Conservation (phyloP, 2,797 vertebrate species). For the Urocyon cinereoargenteus region DNA sequence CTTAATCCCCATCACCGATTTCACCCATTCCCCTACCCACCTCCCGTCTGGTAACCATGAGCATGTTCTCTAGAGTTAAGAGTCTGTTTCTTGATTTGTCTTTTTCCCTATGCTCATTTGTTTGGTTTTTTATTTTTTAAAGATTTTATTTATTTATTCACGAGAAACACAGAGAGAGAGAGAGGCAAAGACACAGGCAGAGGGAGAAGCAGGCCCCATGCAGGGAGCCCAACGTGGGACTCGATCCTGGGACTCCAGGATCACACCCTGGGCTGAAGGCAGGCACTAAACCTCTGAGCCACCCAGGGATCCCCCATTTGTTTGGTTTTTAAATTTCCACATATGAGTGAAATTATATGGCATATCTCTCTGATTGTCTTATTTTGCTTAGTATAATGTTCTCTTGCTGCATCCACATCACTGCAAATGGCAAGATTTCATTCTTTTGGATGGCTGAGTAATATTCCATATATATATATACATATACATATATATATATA, state of each 20-base stretch:
- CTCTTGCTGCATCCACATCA: neutral
- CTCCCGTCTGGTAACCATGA: neutral
- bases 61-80: neutral
- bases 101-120: neutral
- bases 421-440: neutral
- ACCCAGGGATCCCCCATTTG: neutral
- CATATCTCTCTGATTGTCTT: neutral
- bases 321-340: neutral
- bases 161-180: too few species aligned
- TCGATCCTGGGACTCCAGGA: too few species aligned
- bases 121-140: neutral
- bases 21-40: neutral
- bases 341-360: neutral
- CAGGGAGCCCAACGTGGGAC: too few species aligned
- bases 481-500: rapidly evolving
- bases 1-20: neutral
- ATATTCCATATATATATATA: neutral
- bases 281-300: too few species aligned
- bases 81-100: neutral
- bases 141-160: too few species aligned
- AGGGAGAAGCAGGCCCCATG: too few species aligned
- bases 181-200: too few species aligned
- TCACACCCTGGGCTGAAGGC: too few species aligned
- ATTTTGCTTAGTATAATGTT: neutral
- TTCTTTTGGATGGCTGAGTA: neutral